A percentile compares a stretch with the other conserved stretches of the same genome.
phyloP scores from a whole-genome alignment of 2,888 invertebrate species.

The Crossocerus cetratus region DNA sequence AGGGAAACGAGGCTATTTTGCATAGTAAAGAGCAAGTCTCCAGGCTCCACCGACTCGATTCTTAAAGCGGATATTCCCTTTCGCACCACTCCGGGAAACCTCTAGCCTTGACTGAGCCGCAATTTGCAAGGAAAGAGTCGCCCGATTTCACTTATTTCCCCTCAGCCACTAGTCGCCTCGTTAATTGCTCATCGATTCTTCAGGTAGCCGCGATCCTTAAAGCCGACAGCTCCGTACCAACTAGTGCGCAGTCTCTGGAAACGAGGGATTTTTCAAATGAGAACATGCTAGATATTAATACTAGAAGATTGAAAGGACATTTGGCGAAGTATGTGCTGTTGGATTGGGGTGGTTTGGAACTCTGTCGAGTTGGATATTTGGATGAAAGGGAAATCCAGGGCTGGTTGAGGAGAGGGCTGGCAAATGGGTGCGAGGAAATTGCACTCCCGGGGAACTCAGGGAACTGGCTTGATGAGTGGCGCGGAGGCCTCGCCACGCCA shows the following conservation, averaged over 20 bases:
- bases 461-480: constrained; percentile 59
- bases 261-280: no score
- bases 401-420: constrained; percentile 31
- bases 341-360: no score
- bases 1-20: constrained; percentile 64
- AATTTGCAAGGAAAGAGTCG: not conserved
- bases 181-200: not conserved
- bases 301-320: no score
- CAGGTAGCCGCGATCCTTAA: not conserved
- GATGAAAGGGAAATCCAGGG: constrained; percentile 37
- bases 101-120: not conserved
- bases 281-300: no score
- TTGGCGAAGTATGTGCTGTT: no score
- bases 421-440: constrained; percentile 61
- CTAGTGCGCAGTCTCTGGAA: no score
- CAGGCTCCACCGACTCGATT: constrained; percentile 28
- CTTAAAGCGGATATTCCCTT: constrained; percentile 53
- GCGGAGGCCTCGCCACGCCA: constrained; percentile 59
- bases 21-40: constrained; percentile 61
- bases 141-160: not conserved
- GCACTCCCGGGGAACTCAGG: constrained; percentile 68
- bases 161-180: not conserved
- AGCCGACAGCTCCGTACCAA: not conserved
- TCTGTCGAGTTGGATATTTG: no score
- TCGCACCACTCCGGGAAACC: not conserved